Percentiles rank a stretch among this genome's conserved stretches.
These are phyloP conservation scores for Platyrinchus mystaceus DNA, from an alignment of 2,797 vertebrate genomes.

Conservation along the genomic window DNA sequence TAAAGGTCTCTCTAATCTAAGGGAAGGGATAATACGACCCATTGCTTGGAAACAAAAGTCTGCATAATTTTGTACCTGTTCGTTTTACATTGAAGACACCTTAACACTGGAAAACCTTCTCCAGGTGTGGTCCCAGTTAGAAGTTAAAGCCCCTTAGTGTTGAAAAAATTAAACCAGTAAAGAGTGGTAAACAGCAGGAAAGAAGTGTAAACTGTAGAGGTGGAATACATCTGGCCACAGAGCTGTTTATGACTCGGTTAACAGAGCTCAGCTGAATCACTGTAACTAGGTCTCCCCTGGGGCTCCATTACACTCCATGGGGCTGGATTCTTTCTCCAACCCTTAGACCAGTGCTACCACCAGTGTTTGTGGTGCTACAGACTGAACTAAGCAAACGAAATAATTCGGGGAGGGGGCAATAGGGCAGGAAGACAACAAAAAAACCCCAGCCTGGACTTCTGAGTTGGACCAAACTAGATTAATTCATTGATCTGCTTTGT, in stretches of 20 bases:
- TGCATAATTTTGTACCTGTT: background rate
- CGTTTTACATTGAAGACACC: background rate
- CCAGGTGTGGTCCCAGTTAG: background rate
- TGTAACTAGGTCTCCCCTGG: background rate
- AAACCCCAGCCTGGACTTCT: background rate
- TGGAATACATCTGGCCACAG: background rate
- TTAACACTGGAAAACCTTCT: background rate
- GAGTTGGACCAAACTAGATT: background rate
- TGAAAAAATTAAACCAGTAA: constrained; percentile 6
- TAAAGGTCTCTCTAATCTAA: constrained; percentile 56
- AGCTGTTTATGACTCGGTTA: background rate
- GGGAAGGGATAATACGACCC: background rate
- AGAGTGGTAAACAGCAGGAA: background rate
- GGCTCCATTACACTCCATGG: background rate
- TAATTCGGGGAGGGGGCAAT: rapidly evolving
- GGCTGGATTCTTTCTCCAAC: background rate
- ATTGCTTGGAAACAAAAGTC: constrained; percentile 17
- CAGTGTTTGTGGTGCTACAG: background rate
- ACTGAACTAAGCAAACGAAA: background rate
- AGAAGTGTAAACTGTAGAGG: background rate
- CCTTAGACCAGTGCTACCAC: background rate
- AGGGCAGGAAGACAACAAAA: rapidly evolving
- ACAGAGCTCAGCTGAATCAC: background rate
- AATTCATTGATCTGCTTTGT: background rate
- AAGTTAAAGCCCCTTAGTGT: background rate